Percentiles rank a stretch among this genome's conserved stretches.
These are phyloP conservation scores for Phalacrocorax brasilianus DNA, from an alignment of 2,113 vertebrate species.

Conservation along the genomic window DNA sequence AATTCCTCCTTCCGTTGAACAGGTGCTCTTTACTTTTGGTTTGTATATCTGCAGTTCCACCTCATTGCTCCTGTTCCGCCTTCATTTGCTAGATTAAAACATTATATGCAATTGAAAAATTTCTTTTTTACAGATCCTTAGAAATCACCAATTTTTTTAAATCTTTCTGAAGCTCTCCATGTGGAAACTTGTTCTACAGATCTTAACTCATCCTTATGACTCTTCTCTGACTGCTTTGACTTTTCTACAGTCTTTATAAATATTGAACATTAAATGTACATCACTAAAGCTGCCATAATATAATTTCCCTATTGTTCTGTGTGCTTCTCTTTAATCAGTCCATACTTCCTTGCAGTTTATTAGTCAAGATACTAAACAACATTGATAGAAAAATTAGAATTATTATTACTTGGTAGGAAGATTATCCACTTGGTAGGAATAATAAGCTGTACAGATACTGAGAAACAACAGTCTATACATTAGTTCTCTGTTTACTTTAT, in stretches of 20 bases:
- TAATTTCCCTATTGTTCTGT: not conserved
- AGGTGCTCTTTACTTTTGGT: not conserved
- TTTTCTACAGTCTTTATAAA: not conserved
- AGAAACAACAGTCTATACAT: not conserved
- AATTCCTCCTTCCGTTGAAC: not conserved
- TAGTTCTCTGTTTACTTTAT: not conserved
- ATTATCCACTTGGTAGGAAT: not conserved
- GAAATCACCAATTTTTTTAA: not conserved
- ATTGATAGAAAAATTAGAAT: not conserved
- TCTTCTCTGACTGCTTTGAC: not conserved
- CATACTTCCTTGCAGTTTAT: not conserved
- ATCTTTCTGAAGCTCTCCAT: not conserved
- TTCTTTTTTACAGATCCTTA: not conserved
- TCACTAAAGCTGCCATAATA: not conserved
- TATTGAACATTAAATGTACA: not conserved
- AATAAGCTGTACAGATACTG: not conserved
- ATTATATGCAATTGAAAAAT: not conserved
- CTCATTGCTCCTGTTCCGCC: not conserved
- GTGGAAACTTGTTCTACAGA: not conserved
- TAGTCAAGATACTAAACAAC: not conserved
- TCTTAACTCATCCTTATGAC: fast-evolving
- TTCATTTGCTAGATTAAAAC: not conserved
- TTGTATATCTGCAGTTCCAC: not conserved
- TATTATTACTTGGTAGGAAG: not conserved
- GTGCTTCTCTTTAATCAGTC: not conserved